Percentiles rank a stretch among this genome's conserved stretches.
Evolutionary conservation across 2,888 invertebrate species (phyloP).

Genomic region (Ormyrus nitidulus): DNA sequence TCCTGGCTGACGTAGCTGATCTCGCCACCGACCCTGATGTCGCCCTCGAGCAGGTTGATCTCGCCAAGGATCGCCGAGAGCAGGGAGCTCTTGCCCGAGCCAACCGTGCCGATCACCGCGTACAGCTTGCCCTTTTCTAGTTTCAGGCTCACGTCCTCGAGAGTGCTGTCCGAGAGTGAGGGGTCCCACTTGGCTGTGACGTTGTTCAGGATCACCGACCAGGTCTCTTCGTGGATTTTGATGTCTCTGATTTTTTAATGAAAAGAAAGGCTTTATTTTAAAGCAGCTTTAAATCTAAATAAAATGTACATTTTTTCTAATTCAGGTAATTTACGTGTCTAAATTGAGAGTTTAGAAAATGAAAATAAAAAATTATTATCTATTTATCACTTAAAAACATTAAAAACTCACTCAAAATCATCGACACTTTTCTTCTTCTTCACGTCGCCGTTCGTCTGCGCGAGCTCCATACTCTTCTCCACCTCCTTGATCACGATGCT

Average conservation of each 20-base stretch:
- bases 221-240: neutral
- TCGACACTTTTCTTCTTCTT: neutral
- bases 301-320: too few relatives aligned
- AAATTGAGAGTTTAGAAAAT: too few relatives aligned
- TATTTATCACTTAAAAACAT: too few relatives aligned
- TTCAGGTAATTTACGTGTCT: too few relatives aligned
- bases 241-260: too few relatives aligned
- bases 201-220: slow-evolving; percentile 64
- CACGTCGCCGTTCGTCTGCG: slow-evolving; percentile 3
- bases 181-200: slow-evolving; percentile 77
- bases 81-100: slow-evolving; percentile 84
- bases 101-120: slow-evolving; percentile 86
- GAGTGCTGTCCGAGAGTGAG: slow-evolving; percentile 76
- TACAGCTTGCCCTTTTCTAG: slow-evolving; percentile 80
- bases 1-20: slow-evolving; percentile 90
- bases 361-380: too few relatives aligned
- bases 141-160: slow-evolving; percentile 77
- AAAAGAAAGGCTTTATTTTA: too few relatives aligned
- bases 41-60: slow-evolving; percentile 80
- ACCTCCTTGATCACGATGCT: slow-evolving; percentile 26
- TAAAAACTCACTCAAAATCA: neutral
- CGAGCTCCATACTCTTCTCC: slow-evolving; percentile 6
- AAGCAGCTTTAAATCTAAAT: too few relatives aligned
- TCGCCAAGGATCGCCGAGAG: slow-evolving; percentile 85
- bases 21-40: slow-evolving; percentile 80